A percentile compares a stretch with the other conserved stretches of the same genome.
Evolutionary conservation across 2,113 vertebrate genomes (phyloP).

Genomic region (Hassar affinis): DNA sequence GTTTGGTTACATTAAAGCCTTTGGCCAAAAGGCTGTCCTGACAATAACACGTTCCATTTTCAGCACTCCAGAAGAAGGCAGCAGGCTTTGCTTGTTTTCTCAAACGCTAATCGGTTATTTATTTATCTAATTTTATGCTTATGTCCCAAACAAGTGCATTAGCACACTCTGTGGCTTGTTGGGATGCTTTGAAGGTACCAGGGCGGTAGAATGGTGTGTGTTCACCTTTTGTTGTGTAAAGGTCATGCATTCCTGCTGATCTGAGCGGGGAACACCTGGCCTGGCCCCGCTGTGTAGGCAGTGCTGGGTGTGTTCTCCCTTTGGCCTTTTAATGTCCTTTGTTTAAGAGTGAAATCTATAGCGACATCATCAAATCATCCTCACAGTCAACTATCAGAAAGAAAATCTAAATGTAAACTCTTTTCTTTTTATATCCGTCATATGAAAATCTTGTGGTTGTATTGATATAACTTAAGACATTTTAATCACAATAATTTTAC

Average conservation of each 20-base stretch:
- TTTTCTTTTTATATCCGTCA: background rate
- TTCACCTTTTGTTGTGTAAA: conserved; percentile 65
- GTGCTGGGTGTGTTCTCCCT: conserved; percentile 34
- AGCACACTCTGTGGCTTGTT: conserved; percentile 17
- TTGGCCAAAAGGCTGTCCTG: conserved; percentile 72
- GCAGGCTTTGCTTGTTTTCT: conserved; percentile 37
- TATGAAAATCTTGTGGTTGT: background rate
- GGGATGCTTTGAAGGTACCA: conserved; percentile 33
- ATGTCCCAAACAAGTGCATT: conserved; percentile 15
- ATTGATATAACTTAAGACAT: background rate
- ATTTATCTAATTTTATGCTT: conserved; percentile 57
- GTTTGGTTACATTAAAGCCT: conserved; percentile 76
- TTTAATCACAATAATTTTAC: background rate
- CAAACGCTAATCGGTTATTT: conserved; percentile 73
- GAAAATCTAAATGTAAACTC: background rate
- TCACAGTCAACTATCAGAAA: background rate
- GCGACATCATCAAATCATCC: background rate
- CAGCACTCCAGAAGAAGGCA: conserved; percentile 62
- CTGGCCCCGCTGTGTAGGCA: conserved; percentile 41
- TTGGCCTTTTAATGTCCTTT: conserved; percentile 18
- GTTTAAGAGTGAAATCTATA: conserved; percentile 19
- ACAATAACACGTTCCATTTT: conserved; percentile 74
- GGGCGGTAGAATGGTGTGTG: conserved; percentile 28
- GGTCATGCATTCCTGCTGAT: conserved; percentile 49
- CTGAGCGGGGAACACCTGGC: conserved; percentile 65